Percentiles rank a stretch among this genome's conserved stretches.
Evolutionary conservation across 2,113 vertebrate genomes (phyloP).

Genomic region (Solea solea): DNA sequence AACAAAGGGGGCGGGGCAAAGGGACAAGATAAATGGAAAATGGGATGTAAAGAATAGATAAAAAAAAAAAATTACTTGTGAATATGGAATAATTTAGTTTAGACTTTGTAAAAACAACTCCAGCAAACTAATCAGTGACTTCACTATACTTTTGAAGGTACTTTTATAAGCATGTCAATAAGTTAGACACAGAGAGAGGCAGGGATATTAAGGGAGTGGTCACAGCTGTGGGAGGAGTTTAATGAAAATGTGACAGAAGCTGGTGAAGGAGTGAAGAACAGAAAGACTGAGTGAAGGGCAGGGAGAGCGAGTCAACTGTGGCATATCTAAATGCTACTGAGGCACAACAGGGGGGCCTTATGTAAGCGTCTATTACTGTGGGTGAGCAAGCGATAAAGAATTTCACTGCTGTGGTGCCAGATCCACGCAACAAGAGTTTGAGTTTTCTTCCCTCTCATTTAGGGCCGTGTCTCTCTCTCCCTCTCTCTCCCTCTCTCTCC

Average conservation of each 20-base stretch:
- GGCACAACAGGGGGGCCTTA: constrained; percentile 60
- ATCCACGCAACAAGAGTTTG: constrained; percentile 53
- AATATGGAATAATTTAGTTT: neutral
- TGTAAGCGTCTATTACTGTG: constrained; percentile 64
- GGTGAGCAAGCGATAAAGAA: constrained; percentile 63
- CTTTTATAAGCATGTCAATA: neutral
- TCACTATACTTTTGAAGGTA: neutral
- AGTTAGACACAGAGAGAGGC: neutral
- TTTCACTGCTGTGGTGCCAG: constrained; percentile 47
- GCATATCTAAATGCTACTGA: constrained; percentile 49
- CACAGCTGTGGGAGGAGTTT: constrained; percentile 5
- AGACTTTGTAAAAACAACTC: neutral
- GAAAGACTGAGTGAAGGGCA: constrained; percentile 29
- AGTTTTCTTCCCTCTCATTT: constrained; percentile 51
- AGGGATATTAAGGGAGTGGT: neutral
- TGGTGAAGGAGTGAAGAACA: constrained; percentile 28
- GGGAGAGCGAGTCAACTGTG: constrained; percentile 41
- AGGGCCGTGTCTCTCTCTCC: constrained; percentile 12
- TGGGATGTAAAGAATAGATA: constrained; percentile 15
- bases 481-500: neutral
- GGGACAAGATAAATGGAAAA: constrained; percentile 21
- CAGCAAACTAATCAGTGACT: neutral
- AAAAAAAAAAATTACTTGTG: constrained; percentile 4
- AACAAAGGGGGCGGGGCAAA: constrained; percentile 29
- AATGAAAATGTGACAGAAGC: constrained; percentile 30